Percentiles rank a stretch among this genome's conserved stretches.
phyloP scores from a whole-genome alignment of 53 echinoderm and acorn worm genomes.

The Hippasteria phrygiana region DNA sequence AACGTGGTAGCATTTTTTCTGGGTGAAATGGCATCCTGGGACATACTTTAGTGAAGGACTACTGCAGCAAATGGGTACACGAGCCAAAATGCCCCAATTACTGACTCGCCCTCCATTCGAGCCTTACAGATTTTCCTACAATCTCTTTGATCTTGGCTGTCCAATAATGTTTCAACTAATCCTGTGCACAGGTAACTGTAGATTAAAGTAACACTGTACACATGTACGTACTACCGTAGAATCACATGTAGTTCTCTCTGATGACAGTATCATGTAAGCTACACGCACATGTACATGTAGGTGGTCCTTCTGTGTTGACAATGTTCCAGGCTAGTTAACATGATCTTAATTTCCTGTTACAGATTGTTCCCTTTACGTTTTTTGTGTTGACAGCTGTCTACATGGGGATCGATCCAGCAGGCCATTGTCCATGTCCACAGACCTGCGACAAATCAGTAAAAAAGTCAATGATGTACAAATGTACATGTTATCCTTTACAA shows the following conservation, averaged over 20 bases:
- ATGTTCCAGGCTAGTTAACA: not conserved
- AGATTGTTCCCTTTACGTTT: not conserved
- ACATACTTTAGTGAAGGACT: not conserved
- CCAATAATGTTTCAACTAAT: not conserved
- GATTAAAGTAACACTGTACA: not conserved
- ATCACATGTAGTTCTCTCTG: not conserved
- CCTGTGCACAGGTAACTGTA: not conserved
- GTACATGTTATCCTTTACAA: no score
- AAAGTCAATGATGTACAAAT: not conserved
- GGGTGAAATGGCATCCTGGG: constrained; percentile 9
- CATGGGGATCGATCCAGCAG: not conserved
- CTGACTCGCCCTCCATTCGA: not conserved
- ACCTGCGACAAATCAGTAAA: not conserved
- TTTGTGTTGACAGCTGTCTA: constrained; percentile 7
- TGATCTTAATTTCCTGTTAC: constrained; percentile 40
- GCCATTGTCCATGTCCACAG: constrained; percentile 34
- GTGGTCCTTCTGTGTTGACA: constrained; percentile 32
- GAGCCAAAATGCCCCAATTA: not conserved
- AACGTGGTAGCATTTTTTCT: constrained; percentile 9
- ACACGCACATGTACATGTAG: no score
- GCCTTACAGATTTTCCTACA: not conserved
- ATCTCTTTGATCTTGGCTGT: not conserved
- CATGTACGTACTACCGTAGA: not conserved
- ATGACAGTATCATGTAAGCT: no score
- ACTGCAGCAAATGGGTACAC: not conserved